Percentiles rank a stretch among this genome's conserved stretches.
Evolutionary conservation across 2,888 invertebrate genomes (phyloP).

Genomic region (Catonia carolina): DNA sequence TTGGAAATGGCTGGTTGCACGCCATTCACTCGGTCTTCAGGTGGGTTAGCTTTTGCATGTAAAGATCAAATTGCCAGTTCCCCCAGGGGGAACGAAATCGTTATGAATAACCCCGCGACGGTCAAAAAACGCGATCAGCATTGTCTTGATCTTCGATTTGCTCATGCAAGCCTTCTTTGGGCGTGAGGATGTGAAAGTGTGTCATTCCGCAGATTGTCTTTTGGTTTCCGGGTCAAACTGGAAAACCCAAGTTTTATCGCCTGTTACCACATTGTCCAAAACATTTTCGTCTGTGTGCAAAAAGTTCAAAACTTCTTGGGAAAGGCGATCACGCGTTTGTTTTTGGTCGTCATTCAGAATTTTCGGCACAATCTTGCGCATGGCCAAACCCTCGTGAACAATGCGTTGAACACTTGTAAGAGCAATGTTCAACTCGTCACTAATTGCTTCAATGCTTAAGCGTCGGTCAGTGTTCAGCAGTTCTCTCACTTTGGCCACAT

Average conservation of each 20-base stretch:
- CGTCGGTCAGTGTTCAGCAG: too few relatives aligned
- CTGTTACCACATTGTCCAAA: background rate
- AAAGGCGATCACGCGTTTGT: background rate
- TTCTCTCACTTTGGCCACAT: too few relatives aligned
- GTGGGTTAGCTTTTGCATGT: too few relatives aligned
- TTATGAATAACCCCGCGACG: background rate
- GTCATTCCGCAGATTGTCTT: background rate
- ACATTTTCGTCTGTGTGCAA: conserved; percentile 4
- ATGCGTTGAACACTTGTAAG: background rate
- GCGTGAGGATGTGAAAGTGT: background rate
- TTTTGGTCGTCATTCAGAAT: background rate
- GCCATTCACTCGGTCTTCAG: too few relatives aligned
- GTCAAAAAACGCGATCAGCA: background rate
- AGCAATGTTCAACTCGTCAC: too few relatives aligned
- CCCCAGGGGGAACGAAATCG: background rate
- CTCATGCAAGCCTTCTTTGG: background rate
- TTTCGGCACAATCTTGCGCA: background rate
- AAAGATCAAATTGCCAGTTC: background rate
- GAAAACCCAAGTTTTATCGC: conserved; percentile 2
- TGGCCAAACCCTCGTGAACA: background rate
- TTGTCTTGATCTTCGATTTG: conserved; percentile 1
- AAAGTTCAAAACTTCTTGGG: background rate
- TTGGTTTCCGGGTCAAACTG: background rate
- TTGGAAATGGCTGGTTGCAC: too few relatives aligned
- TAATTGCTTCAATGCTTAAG: too few relatives aligned